phyloP scores from a whole-genome alignment of 2,113 vertebrate species.

The Emydocephalus ijimae region DNA sequence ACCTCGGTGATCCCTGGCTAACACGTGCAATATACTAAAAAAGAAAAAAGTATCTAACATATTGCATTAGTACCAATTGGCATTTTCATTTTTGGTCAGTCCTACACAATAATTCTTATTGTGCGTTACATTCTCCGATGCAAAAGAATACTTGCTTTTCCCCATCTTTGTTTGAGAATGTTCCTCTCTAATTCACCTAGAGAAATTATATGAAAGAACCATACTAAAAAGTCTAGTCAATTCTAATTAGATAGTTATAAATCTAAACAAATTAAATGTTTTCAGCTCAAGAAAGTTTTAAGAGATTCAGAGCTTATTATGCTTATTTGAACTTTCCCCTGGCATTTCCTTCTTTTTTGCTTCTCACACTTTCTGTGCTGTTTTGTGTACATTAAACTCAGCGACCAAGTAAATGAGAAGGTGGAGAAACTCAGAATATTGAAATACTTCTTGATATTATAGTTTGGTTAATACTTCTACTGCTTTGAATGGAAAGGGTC shows the following conservation, averaged over 20 bases:
- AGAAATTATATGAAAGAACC: not conserved
- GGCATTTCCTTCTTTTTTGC: not conserved
- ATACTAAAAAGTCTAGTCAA: not conserved
- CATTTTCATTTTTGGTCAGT: not conserved
- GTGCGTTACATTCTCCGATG: not conserved
- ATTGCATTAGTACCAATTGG: not conserved
- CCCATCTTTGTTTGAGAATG: not conserved
- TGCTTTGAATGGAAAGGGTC: not conserved
- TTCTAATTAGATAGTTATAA: not conserved
- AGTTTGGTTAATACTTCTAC: not conserved
- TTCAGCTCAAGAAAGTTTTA: not conserved
- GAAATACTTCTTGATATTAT: not conserved
- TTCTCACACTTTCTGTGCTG: not conserved
- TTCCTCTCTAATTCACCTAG: not conserved
- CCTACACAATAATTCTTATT: not conserved
- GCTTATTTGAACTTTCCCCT: not conserved
- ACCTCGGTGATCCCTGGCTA: too few relatives aligned
- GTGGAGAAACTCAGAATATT: not conserved
- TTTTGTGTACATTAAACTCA: not conserved
- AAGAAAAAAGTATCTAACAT: not conserved
- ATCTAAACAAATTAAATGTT: constrained; percentile 4
- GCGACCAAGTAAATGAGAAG: not conserved
- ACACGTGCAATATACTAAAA: too few relatives aligned
- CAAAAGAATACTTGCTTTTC: not conserved
- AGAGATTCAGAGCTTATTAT: not conserved